Base-by-base conservation (phyloP, 2,113 vertebrate species). In the Myiozetetes cayanensis region DNA sequence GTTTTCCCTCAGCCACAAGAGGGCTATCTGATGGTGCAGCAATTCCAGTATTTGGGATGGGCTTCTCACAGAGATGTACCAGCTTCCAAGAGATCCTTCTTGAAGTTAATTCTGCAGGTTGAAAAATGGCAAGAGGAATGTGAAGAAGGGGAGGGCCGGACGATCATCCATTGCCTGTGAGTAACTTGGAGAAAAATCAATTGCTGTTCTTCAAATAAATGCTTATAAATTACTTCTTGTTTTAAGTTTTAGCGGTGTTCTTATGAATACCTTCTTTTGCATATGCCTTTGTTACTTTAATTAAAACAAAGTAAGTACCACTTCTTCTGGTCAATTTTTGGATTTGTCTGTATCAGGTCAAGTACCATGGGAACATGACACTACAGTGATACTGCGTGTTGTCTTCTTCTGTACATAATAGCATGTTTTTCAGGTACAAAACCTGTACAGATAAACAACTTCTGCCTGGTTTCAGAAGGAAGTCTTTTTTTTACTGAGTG, bases 81-180 rank as follows among this genome's bases (percentile, higher is more conserved):
- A 39, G 98, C 98, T 85, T 99, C 99, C 97, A 99, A 99, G 82
- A 98, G 99, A 70, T 99, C 99, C 27, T 99, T 99, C 98, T 96
- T 99, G 96, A 99, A 99, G 93, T 98, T 99, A 95, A 99, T 99
- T 96, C 98, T 99, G 22, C 99, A 99, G 96, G 99, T 99, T 65
- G 99, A 99, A 97, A 99, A 99, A 96, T 99, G 99, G 99, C 99
- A 99, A 97, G 99, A 99, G 88, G 99, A 99, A 94, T 99, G 99
- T 44, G 99, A 99, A 96, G 99, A 99, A 95, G 99, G 99, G 12
- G 99, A 99, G 87, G 99, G 99, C 8, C 98, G 99, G 74, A 99
- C 99, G 4, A 98, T 99, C 43, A 99, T 99, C 82, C 99, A 99
- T 94, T 99, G 99, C 92, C 97, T 99, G 99, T 99, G 95, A 99